These are phyloP conservation scores for Agrypnia vestita DNA, from an alignment of 1,140 invertebrate genomes.

Conservation along the genomic window DNA sequence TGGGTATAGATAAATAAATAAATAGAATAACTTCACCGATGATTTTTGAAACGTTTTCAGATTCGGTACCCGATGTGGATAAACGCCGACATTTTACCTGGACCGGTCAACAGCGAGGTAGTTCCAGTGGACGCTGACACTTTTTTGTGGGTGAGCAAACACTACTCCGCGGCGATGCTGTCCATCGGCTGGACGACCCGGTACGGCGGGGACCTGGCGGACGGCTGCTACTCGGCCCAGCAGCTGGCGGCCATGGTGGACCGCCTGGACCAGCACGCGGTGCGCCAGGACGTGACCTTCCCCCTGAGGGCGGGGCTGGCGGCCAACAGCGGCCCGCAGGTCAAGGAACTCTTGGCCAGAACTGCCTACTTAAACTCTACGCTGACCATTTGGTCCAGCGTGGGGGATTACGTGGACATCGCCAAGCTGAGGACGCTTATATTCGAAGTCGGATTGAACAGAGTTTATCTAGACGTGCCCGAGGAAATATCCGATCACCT, in stretches of 20 bases:
- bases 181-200: constrained; percentile 93
- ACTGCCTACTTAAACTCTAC: constrained; percentile 72
- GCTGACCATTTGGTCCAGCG: constrained; percentile 82
- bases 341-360: constrained; percentile 73
- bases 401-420: constrained; percentile 77
- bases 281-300: constrained; percentile 84
- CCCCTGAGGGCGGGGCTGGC: constrained; percentile 85
- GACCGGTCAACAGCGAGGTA: constrained; percentile 79
- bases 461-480: constrained; percentile 82
- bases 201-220: constrained; percentile 72
- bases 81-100: constrained; percentile 90
- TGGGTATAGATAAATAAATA: too few species aligned
- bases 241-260: constrained; percentile 85
- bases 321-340: constrained; percentile 75
- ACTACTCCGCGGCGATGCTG: constrained; percentile 80
- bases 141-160: constrained; percentile 75
- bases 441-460: constrained; percentile 75
- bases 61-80: constrained; percentile 86
- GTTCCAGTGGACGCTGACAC: constrained; percentile 78
- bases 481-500: constrained; percentile 73
- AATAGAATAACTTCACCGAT: too few species aligned
- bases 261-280: constrained; percentile 72
- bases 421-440: constrained; percentile 76
- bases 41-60: constrained; percentile 69
- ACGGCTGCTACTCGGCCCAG: constrained; percentile 78